phyloP scores from a whole-genome alignment of 64 coral and sea anemone genomes.

The Acropora tenuis region DNA sequence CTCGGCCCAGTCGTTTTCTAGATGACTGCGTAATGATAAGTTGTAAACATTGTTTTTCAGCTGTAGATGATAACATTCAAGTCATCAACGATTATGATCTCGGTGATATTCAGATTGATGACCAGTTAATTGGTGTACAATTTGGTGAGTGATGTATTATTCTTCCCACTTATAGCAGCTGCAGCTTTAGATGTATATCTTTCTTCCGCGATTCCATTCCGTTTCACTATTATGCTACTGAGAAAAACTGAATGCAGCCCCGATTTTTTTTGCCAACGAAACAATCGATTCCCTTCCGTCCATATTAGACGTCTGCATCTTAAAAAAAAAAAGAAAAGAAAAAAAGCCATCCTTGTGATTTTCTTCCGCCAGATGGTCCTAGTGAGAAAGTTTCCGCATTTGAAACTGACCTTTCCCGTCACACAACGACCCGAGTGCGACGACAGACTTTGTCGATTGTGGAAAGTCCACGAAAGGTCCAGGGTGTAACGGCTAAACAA shows the following conservation, averaged over 20 bases:
- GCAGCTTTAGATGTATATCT: no score
- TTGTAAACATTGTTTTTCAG: neutral
- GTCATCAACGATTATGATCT: slow-evolving; percentile 4
- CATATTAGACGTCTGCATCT: no score
- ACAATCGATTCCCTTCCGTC: no score
- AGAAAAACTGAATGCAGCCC: no score
- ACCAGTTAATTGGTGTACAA: neutral
- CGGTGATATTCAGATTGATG: neutral
- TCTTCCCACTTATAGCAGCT: no score
- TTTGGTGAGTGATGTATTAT: neutral
- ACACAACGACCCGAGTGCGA: slow-evolving; percentile 30
- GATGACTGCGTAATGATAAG: no score
- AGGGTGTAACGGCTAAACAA: slow-evolving; percentile 59
- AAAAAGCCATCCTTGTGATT: neutral
- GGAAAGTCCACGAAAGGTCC: neutral
- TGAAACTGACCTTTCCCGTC: neutral
- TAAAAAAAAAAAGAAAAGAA: no score
- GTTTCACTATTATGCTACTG: no score
- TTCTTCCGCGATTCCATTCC: no score
- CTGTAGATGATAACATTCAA: neutral
- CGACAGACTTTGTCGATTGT: neutral
- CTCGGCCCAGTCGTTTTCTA: no score
- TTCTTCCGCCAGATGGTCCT: neutral
- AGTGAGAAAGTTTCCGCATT: neutral
- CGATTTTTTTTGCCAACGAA: no score